phyloP scores from a whole-genome alignment of 2,888 invertebrate species.

The Drosophila picticornis region DNA sequence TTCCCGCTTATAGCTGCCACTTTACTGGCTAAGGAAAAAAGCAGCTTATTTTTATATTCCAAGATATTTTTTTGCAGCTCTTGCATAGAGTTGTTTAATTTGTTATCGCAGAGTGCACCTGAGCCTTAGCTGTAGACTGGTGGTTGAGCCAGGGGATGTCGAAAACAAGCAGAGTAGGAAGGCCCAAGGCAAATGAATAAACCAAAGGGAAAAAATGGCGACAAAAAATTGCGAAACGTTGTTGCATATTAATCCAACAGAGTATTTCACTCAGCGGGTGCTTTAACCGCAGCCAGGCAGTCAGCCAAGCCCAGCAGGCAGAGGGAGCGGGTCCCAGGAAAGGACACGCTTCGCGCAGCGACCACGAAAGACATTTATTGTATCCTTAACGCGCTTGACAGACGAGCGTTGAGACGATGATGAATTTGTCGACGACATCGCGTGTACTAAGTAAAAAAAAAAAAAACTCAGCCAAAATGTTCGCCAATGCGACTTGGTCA shows the following conservation, averaged over 20 bases:
- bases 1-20: conserved; percentile 3
- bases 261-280: conserved; percentile 75
- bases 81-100: conserved; percentile 78
- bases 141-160: conserved; percentile 24
- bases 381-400: conserved; percentile 79
- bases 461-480: conserved; percentile 41
- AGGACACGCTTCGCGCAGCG: conserved; percentile 43
- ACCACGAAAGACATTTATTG: conserved; percentile 80
- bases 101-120: conserved; percentile 78
- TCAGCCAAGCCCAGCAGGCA: conserved; percentile 2
- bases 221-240: conserved; percentile 74
- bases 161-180: conserved; percentile 20
- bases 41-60: conserved; percentile 21
- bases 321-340: conserved; percentile 27
- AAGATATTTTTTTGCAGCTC: conserved; percentile 37
- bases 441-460: conserved; percentile 27
- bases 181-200: conserved; percentile 71
- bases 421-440: conserved; percentile 69
- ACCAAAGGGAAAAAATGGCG: conserved; percentile 58
- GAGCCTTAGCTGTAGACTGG: conserved; percentile 46
- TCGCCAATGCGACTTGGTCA: conserved; percentile 15
- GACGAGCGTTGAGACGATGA: conserved; percentile 80
- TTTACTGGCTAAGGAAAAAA: conserved; percentile 17
- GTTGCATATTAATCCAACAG: conserved; percentile 79
- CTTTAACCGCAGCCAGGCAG: conserved; percentile 44